Evolutionary conservation across 1,140 invertebrate species (phyloP).

Genomic region (Caenorhabditis remanei): DNA sequence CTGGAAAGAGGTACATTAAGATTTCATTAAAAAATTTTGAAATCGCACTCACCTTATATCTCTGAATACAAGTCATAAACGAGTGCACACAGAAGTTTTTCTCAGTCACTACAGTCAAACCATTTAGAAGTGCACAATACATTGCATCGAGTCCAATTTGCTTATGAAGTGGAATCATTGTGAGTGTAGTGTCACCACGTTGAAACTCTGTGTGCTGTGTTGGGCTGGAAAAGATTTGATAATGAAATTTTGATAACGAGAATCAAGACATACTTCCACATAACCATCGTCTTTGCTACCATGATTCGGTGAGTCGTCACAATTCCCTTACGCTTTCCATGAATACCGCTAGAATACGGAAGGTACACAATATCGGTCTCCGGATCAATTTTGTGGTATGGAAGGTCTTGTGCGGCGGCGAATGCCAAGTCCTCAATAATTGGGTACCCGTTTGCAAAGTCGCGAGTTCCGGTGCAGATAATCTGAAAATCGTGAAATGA

Average conservation of each 20-base stretch:
- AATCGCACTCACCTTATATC: slow-evolving; percentile 2
- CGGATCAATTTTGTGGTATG: slow-evolving; percentile 19
- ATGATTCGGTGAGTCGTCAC: slow-evolving; percentile 16
- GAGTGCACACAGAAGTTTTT: slow-evolving; percentile 27
- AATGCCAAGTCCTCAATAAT: slow-evolving; percentile 42
- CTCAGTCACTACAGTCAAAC: slow-evolving; percentile 29
- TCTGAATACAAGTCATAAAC: slow-evolving; percentile 39
- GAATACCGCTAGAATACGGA: slow-evolving; percentile 44
- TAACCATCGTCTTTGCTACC: slow-evolving; percentile 38
- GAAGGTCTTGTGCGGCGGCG: not conserved
- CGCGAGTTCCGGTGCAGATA: slow-evolving; percentile 34
- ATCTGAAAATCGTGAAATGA: not conserved
- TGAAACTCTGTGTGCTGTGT: not conserved
- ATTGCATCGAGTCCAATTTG: slow-evolving; percentile 15
- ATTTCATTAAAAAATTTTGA: too few species aligned
- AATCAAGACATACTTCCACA: slow-evolving; percentile 25
- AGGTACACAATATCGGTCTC: slow-evolving; percentile 44
- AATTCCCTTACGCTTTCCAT: slow-evolving; percentile 41
- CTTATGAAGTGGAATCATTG: slow-evolving; percentile 43
- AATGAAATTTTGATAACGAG: not conserved
- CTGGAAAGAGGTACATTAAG: not conserved
- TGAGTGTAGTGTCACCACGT: not conserved
- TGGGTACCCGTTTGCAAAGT: slow-evolving; percentile 20
- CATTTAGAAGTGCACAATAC: slow-evolving; percentile 17
- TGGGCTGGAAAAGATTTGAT: not conserved